Evolutionary conservation across 2,797 vertebrate genomes (phyloP), one percentile per base, ranked within the genome.

Genomic region (Gadopsis bispinosus): DNA sequence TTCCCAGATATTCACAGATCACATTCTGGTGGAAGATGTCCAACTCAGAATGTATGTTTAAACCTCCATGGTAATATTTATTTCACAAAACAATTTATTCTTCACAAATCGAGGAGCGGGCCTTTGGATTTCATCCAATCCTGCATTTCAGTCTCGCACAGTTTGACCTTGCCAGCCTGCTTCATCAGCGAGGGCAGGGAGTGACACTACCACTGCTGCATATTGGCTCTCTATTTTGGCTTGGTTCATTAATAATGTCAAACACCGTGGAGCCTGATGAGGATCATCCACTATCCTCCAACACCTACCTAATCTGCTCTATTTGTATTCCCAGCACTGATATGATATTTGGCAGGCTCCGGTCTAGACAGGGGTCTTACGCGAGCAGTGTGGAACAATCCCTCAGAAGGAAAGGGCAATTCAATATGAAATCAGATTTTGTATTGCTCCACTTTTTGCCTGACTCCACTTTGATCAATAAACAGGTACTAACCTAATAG

Each of bases 351-450:
- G 91, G 88, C 92, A 86, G 88, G 78, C 79, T 84, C 50, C 11
- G 75, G 89, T 92, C 91, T 90, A 92, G 92, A 91, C 91, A 53
- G 70, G 83, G 90, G 89, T 91, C 91, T 92, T 88, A 85, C 81
- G 69, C 45, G 53, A 58, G 66, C 75, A 14, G 64, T 33, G 82
- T 83, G 79, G 88, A 88, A 86, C 85, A 87, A 89, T 91, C 88
- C 80, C 87, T 92, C 86, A 81, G 83, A 90, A 85, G 86, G 73
- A 94, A 94, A 95, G 94, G 95, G 93, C 94, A 95, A 88, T 89
- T 92, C 93, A 84, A 94, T 93, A 93, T 89, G 88, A 91, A 93
- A 93, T 94, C 80, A 85, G 91, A 94, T 93, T 92, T 88, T 84
- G 80, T 89, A 89, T 88, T 78, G 90, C 84, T 90, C 85, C 66